phyloP scores from a whole-genome alignment of 1,140 invertebrate genomes.

The Drusus annulatus region DNA sequence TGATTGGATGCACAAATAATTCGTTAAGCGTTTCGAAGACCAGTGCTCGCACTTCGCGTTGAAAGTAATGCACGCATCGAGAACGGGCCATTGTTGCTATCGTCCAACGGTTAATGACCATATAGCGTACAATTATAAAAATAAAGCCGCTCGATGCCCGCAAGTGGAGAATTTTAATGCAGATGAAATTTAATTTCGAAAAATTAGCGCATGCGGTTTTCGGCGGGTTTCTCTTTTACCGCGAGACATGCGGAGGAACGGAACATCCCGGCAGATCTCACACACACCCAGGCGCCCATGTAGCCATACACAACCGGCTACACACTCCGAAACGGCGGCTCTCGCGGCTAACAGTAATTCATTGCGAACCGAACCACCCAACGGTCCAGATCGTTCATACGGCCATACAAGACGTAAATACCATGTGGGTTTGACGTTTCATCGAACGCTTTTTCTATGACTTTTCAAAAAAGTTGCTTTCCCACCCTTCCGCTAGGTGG shows the following conservation, averaged over 20 bases:
- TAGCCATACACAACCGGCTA: conserved; percentile 29
- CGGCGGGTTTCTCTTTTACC: conserved; percentile 40
- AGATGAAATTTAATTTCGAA: conserved; percentile 27
- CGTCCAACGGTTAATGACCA: conserved; percentile 7
- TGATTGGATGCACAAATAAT: too few species aligned
- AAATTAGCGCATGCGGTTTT: conserved; percentile 38
- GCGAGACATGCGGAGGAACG: conserved; percentile 44
- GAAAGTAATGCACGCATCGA: conserved; percentile 14
- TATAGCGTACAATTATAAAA: conserved; percentile 32
- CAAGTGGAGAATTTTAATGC: conserved; percentile 29
- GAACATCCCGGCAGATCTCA: conserved; percentile 36
- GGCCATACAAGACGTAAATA: conserved; percentile 17
- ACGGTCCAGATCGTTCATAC: conserved; percentile 32
- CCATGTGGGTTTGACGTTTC: conserved; percentile 47
- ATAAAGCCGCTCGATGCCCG: background rate
- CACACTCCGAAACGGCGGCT: background rate
- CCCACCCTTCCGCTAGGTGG: conserved; percentile 9
- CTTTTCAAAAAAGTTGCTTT: conserved; percentile 1
- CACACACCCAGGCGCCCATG: background rate
- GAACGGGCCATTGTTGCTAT: background rate
- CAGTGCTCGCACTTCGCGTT: background rate
- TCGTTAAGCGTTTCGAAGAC: too few species aligned
- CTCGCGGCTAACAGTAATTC: conserved; percentile 37
- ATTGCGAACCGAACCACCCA: conserved; percentile 35
- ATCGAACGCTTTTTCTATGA: conserved; percentile 5